Evolutionary conservation across 2,113 vertebrate species (phyloP).

Genomic region (Aphelocoma coerulescens): DNA sequence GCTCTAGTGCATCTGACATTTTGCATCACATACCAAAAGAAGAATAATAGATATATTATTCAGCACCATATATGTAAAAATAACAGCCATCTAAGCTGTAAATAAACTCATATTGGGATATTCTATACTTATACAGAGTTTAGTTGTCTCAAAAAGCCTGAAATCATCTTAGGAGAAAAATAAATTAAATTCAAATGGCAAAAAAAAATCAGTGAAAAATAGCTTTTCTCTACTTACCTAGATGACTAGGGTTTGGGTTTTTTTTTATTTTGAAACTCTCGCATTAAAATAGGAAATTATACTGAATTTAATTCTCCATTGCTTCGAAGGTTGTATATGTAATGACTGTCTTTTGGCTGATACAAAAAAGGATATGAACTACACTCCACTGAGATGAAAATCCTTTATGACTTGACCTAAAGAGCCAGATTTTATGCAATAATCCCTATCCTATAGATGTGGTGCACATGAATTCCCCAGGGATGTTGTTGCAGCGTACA

Average conservation of each 20-base stretch:
- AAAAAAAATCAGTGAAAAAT: not conserved
- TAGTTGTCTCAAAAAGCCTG: not conserved
- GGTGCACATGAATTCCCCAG: not conserved
- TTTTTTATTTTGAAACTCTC: not conserved
- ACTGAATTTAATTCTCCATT: not conserved
- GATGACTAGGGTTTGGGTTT: not conserved
- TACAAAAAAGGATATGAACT: not conserved
- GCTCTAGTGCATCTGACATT: not conserved
- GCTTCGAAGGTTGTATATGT: not conserved
- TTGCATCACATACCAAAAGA: constrained; percentile 13
- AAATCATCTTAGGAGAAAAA: constrained; percentile 24
- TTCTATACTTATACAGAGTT: not conserved
- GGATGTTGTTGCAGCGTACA: not conserved
- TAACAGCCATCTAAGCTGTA: not conserved
- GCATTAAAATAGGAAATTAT: not conserved
- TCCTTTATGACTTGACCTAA: not conserved
- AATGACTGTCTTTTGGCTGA: not conserved
- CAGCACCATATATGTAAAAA: not conserved
- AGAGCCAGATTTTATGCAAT: not conserved
- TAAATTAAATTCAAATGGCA: not conserved
- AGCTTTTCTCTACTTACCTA: not conserved
- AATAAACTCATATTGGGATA: not conserved
- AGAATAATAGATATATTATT: not conserved
- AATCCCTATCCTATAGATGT: not conserved
- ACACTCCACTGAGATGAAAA: not conserved